Base-by-base conservation (phyloP, 1,140 invertebrate genomes). In the Penaeus chinensis region DNA sequence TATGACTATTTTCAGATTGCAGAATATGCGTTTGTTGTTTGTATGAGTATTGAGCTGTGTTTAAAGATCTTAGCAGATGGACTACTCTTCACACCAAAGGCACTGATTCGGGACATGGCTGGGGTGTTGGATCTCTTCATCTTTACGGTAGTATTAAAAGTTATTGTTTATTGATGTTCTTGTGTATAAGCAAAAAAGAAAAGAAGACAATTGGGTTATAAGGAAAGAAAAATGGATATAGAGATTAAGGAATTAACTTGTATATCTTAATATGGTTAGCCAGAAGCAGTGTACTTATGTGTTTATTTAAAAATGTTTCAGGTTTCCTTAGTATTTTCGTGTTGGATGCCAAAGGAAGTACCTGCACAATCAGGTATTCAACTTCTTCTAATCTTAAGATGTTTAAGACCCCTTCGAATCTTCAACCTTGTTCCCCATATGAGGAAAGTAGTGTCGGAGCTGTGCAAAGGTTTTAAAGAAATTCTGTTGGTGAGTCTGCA, bases 401-500 rank as follows among this genome's bases (percentile, higher is more conserved):
- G 99, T 93, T 95, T 99, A 61, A 94, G 99, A 22, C 99, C 99
- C 5, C 93, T 99, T 61, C 93, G 99, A 89, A 99, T 99, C 90
- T 99, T 99, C 92, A 99, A 97, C 22, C 93, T 99, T 61, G 98
- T 99, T 22, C 99, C 99, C 84, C 99, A 99, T 92, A 99, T 99
- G 98, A 94, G 98, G 89, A 98, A 99, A 94, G 99, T 99, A 37
- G 99, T 99, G 42, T 99, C 98, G 92, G 99, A 99, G 92, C 93
- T 99, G 54, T 99, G 98, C 91, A 94, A 98, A 89, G 99, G 99
- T n/a, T 99, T 99, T 93, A 99, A 99, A 93, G 99, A 99, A 94
- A 99, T 99, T 90, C 92, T 99, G 37, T 93, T 99, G 91, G 98
- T 98, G 93, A 93, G 93, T 92, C 88, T 66, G 13, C 27, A 32